A percentile compares a stretch with the other conserved stretches of the same genome.
phyloP scores from a whole-genome alignment of 2,797 vertebrate genomes.

The Hippoglossus hippoglossus region DNA sequence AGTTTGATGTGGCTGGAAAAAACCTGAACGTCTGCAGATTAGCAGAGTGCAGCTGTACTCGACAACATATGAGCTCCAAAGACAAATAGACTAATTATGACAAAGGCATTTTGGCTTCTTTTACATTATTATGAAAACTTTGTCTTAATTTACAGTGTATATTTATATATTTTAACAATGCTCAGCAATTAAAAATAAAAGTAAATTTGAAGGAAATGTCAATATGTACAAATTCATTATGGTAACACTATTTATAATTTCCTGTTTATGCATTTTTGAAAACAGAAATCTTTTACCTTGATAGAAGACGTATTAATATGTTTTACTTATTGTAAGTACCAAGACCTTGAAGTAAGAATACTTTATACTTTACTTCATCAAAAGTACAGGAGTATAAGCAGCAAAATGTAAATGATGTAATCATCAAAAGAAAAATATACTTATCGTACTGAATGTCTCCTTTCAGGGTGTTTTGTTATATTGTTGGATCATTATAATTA shows the following conservation, averaged over 20 bases:
- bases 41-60: conserved; percentile 53
- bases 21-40: conserved; percentile 62
- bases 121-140: background rate
- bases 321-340: background rate
- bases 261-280: background rate
- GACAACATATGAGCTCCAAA: conserved; percentile 40
- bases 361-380: background rate
- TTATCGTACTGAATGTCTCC: no score
- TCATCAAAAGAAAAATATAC: no score
- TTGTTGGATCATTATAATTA: background rate
- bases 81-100: conserved; percentile 28
- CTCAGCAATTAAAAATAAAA: no score
- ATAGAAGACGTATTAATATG: background rate
- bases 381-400: background rate
- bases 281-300: background rate
- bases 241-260: background rate
- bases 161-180: no score
- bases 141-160: background rate
- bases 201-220: background rate
- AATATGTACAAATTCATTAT: background rate
- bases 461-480: background rate
- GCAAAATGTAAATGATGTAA: no score
- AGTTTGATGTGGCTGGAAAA: conserved; percentile 78
- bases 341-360: background rate
- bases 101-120: conserved; percentile 14